Percentiles rank a stretch among this genome's conserved stretches.
phyloP scores from a whole-genome alignment of 35 echinoderm and acorn worm genomes.

The Ptychodera flava region DNA sequence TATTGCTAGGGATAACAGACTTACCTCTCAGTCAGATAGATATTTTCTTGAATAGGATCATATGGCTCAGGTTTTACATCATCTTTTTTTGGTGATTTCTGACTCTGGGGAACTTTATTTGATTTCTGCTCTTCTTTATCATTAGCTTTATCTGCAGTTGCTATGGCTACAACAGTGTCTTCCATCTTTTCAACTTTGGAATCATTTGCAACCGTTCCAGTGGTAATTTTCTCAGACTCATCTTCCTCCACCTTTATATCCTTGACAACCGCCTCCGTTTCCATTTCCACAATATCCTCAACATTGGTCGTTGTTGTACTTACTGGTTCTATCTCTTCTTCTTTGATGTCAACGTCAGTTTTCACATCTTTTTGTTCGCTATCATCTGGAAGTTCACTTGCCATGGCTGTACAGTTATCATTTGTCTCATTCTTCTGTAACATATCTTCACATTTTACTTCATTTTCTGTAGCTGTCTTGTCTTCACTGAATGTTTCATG shows the following conservation, averaged over 20 bases:
- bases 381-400: too few species aligned
- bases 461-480: too few species aligned
- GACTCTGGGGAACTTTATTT: too few species aligned
- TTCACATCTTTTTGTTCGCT: too few species aligned
- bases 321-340: not conserved
- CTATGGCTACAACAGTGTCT: not conserved
- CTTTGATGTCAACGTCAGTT: too few species aligned
- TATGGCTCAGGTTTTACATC: not conserved
- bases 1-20: not conserved
- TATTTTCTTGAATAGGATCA: slow-evolving; percentile 30
- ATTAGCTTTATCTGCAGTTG: not conserved
- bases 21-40: slow-evolving; percentile 92
- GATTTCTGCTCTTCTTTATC: not conserved
- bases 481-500: too few species aligned
- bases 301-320: not conserved
- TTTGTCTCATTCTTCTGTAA: not conserved
- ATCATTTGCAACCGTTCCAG: not conserved
- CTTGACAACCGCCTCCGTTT: not conserved
- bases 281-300: not conserved
- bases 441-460: not conserved
- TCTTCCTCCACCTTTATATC: not conserved
- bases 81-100: not conserved
- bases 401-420: too few species aligned
- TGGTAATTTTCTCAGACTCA: not conserved
- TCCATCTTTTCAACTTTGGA: not conserved